Evolutionary conservation across 1,140 invertebrate species (phyloP).

Genomic region (Scaptomyza graminum): DNA sequence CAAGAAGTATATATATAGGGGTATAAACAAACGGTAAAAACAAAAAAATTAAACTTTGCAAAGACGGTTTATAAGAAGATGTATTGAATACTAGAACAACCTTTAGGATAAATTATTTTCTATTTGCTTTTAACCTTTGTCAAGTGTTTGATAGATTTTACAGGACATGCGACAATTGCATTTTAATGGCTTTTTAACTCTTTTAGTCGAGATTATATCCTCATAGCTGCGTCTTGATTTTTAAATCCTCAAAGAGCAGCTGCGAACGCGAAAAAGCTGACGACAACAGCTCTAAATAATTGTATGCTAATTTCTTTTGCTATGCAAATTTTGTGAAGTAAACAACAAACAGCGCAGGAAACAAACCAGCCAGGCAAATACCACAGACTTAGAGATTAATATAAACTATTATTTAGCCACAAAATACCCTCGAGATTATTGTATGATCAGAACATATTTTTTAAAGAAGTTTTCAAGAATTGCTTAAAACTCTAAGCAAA

Average conservation of each 20-base stretch:
- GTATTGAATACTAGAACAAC: not conserved
- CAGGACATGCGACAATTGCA: conserved; percentile 15
- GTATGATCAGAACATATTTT: too few relatives aligned
- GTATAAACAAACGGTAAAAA: conserved; percentile 9
- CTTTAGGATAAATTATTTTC: too few relatives aligned
- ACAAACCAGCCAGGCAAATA: conserved; percentile 27
- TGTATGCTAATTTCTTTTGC: conserved; percentile 76
- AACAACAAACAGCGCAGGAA: conserved; percentile 60
- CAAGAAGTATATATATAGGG: not conserved
- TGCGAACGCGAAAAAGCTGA: conserved; percentile 27
- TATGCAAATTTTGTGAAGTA: conserved; percentile 71
- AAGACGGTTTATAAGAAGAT: not conserved
- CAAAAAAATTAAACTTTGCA: too few relatives aligned
- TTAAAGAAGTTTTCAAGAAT: too few relatives aligned
- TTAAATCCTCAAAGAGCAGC: conserved; percentile 5
- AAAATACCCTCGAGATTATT: conserved; percentile 12
- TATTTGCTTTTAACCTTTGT: too few relatives aligned
- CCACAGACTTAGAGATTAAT: not conserved
- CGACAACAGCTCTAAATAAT: conserved; percentile 60
- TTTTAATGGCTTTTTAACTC: conserved; percentile 23
- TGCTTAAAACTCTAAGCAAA: too few relatives aligned
- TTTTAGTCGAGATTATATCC: conserved; percentile 4
- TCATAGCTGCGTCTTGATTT: conserved; percentile 1
- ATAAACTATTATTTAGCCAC: not conserved
- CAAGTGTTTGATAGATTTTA: conserved; percentile 13